A percentile compares a stretch with the other conserved stretches of the same genome.
phyloP scores from a whole-genome alignment of 2,113 vertebrate species.

The Corynorhinus townsendii region DNA sequence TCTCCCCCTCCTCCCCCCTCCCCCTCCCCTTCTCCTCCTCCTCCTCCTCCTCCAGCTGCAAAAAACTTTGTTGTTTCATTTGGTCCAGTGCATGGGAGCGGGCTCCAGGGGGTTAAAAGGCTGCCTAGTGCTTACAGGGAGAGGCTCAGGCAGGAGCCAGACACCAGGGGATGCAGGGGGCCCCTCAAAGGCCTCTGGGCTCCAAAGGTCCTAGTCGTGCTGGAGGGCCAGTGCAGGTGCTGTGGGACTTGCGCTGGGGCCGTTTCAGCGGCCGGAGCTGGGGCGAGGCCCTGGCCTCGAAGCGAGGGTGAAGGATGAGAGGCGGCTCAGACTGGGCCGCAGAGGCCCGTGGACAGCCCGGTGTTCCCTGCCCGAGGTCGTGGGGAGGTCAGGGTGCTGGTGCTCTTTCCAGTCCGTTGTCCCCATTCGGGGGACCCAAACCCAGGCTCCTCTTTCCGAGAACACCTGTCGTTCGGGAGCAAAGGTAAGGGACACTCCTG shows the following conservation, averaged over 20 bases:
- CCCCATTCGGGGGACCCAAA: neutral
- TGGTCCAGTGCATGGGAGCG: neutral
- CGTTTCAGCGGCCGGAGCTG: neutral
- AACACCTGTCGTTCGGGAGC: constrained; percentile 1
- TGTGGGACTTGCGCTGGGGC: neutral
- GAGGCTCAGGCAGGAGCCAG: neutral
- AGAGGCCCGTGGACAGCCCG: neutral
- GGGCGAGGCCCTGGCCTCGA: neutral
- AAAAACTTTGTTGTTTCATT: neutral
- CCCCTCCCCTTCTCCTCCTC: neutral
- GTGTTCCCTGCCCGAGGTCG: neutral
- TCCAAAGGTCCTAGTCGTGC: neutral
- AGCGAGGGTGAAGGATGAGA: constrained; percentile 45
- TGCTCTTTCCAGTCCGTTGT: neutral
- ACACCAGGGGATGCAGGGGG: neutral
- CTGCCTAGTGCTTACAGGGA: neutral
- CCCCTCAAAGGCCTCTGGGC: neutral
- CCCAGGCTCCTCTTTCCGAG: neutral
- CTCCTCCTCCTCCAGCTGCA: neutral
- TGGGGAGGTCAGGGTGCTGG: neutral
- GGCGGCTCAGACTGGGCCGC: neutral
- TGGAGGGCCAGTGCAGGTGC: neutral
- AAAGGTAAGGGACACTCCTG: neutral
- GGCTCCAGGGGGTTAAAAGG: neutral
- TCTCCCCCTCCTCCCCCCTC: neutral